These are phyloP conservation scores for Girardinichthys multiradiatus DNA, from an alignment of 2,113 vertebrate genomes.

Conservation along the genomic window DNA sequence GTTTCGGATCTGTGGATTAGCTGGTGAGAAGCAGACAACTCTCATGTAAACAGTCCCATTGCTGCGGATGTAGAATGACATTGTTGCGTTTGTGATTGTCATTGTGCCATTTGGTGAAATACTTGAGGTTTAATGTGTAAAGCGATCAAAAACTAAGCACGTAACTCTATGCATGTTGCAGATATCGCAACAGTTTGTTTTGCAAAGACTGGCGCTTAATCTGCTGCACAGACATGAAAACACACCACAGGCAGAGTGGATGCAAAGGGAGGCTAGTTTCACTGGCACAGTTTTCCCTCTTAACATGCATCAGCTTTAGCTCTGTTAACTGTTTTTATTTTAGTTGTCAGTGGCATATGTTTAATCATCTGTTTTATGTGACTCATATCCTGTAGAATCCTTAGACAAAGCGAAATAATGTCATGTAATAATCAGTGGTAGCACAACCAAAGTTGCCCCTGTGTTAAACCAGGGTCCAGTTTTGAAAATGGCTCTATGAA, in stretches of 20 bases:
- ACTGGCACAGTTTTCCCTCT: too few relatives aligned
- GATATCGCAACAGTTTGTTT: neutral
- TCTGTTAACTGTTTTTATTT: neutral
- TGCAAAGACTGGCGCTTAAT: neutral
- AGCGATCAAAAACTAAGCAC: neutral
- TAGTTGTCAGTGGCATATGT: neutral
- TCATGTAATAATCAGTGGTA: too few relatives aligned
- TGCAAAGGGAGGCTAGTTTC: neutral
- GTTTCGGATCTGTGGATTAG: slow-evolving; percentile 33
- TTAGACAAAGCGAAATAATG: neutral
- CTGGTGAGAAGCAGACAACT: slow-evolving; percentile 52
- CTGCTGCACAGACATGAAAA: neutral
- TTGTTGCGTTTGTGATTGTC: neutral
- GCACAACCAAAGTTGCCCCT: too few relatives aligned
- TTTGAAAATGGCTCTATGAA: too few relatives aligned
- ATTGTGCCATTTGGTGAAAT: neutral
- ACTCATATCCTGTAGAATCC: neutral
- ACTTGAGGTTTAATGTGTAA: neutral
- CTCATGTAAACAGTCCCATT: slow-evolving; percentile 2
- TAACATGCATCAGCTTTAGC: neutral
- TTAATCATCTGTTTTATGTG: neutral
- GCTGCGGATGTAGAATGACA: neutral
- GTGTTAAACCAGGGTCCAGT: too few relatives aligned
- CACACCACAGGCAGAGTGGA: neutral
- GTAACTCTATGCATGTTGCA: neutral